These are phyloP conservation scores for Chunga burmeisteri DNA, from an alignment of 2,113 vertebrate genomes.

Conservation along the genomic window DNA sequence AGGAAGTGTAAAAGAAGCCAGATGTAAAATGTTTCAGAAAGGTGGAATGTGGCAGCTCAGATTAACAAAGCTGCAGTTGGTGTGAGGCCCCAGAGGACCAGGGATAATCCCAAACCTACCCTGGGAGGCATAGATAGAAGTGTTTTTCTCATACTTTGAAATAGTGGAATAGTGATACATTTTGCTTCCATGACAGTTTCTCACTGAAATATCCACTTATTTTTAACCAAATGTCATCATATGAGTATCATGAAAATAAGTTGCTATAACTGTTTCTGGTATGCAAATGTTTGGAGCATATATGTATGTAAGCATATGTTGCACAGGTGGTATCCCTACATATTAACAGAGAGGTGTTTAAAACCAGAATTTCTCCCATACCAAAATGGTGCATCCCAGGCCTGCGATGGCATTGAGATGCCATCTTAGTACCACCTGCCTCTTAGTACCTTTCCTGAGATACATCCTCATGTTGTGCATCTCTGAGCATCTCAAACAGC, in stretches of 20 bases:
- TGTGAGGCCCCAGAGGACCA: neutral
- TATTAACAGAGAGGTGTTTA: neutral
- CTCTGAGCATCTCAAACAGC: neutral
- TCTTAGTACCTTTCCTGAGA: neutral
- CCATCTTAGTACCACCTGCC: neutral
- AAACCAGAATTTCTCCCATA: neutral
- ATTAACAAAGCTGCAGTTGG: neutral
- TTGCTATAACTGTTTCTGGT: neutral
- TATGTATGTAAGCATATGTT: fast-evolving
- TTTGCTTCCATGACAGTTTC: neutral
- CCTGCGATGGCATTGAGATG: neutral
- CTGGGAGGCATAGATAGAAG: neutral
- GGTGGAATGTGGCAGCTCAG: neutral
- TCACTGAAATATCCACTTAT: neutral
- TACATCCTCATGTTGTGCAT: neutral
- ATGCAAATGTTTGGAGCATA: neutral
- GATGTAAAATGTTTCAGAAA: neutral
- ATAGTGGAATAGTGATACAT: neutral
- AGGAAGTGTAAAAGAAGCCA: neutral
- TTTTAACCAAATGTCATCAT: neutral
- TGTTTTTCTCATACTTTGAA: neutral
- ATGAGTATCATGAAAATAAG: neutral
- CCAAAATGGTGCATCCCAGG: neutral
- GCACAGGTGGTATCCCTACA: neutral
- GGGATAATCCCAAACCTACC: neutral